Percentiles rank a stretch among this genome's conserved stretches.
Conservation (phyloP, 2,113 vertebrate species). For the Halichoerus grypus region DNA sequence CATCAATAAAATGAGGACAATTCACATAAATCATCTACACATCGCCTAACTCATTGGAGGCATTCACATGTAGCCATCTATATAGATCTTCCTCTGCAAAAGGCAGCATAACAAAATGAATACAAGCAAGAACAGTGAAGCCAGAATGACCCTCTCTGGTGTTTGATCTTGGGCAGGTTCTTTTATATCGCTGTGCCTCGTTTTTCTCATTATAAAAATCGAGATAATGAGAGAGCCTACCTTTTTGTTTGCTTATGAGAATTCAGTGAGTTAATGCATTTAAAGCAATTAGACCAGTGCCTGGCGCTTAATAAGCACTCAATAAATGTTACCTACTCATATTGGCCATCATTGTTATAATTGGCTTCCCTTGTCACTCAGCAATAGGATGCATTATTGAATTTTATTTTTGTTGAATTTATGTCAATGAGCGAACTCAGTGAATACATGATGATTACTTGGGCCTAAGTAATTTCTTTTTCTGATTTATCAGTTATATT, state of each 20-base stretch:
- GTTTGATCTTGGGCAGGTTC: constrained; percentile 23
- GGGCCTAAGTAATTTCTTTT: background rate
- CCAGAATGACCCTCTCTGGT: background rate
- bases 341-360: background rate
- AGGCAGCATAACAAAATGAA: background rate
- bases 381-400: constrained; percentile 9
- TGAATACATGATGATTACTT: background rate
- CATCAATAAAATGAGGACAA: constrained; percentile 9
- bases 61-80: background rate
- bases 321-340: background rate
- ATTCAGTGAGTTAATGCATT: background rate
- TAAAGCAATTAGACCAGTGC: constrained; percentile 54
- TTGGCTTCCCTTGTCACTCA: constrained; percentile 2
- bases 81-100: background rate
- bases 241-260: constrained; percentile 47
- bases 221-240: background rate
- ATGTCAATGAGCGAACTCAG: constrained; percentile 34
- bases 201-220: constrained; percentile 43
- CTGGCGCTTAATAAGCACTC: constrained; percentile 28
- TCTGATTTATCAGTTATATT: background rate
- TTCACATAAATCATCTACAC: background rate
- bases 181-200: background rate
- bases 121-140: background rate
- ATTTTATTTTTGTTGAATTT: constrained; percentile 63
- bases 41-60: background rate